Conservation (phyloP, 2,113 vertebrate genomes). For the Corythaixoides concolor region DNA sequence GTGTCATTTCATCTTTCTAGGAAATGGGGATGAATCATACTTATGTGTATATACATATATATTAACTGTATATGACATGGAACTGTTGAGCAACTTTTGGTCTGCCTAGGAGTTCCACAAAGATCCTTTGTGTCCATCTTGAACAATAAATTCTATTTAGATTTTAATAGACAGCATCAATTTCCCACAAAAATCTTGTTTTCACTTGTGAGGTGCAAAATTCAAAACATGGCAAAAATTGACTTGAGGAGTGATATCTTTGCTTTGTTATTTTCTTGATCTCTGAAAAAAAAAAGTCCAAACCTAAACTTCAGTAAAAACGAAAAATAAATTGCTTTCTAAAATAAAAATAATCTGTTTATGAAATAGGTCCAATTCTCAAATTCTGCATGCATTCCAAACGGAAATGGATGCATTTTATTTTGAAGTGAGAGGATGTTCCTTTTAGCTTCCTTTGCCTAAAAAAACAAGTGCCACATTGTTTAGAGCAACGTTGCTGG, state of each 20-base stretch:
- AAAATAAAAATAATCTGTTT: background rate
- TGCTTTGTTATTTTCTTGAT: background rate
- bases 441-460: background rate
- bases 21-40: background rate
- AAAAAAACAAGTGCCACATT: background rate
- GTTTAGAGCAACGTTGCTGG: background rate
- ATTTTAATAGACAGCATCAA: background rate
- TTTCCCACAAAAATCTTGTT: background rate
- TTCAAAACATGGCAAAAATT: background rate
- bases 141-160: background rate
- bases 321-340: background rate
- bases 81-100: background rate
- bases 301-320: background rate
- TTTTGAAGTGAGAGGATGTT: background rate
- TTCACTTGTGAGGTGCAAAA: background rate
- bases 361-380: background rate
- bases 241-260: background rate
- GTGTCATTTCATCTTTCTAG: background rate
- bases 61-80: background rate
- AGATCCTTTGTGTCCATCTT: background rate
- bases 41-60: fast-evolving
- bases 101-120: background rate
- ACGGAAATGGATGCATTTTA: background rate
- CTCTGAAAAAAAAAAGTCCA: background rate
- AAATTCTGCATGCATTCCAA: background rate